A percentile compares a stretch with the other conserved stretches of the same genome.
These are phyloP conservation scores for Rhinopomastus cyanomelas DNA, from an alignment of 2,113 vertebrate species.

Conservation along the genomic window DNA sequence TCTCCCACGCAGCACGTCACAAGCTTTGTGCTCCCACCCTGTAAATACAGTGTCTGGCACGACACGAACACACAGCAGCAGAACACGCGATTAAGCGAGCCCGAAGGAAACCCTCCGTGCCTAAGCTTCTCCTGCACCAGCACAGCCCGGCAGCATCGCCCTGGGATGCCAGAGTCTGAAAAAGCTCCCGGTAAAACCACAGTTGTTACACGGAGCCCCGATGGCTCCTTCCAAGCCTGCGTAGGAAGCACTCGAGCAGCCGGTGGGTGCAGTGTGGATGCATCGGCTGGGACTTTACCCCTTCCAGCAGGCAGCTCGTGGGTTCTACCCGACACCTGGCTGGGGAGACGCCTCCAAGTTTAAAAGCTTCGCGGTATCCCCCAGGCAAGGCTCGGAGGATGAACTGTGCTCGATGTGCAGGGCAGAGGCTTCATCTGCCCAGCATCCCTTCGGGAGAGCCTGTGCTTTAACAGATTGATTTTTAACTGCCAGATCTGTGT, in stretches of 20 bases:
- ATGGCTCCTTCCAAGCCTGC: background rate
- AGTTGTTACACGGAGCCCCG: fast-evolving
- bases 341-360: background rate
- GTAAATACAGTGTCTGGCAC: fast-evolving
- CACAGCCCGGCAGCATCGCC: background rate
- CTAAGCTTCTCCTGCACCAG: background rate
- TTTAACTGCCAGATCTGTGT: background rate
- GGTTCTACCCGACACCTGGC: background rate
- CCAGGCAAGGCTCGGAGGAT: background rate
- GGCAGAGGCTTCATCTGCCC: background rate
- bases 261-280: fast-evolving
- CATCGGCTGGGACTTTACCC: fast-evolving
- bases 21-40: background rate
- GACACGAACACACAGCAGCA: background rate
- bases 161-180: fast-evolving
- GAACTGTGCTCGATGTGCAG: fast-evolving
- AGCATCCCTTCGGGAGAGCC: background rate
- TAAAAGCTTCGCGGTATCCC: fast-evolving
- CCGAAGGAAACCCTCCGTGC: background rate
- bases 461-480: fast-evolving
- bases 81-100: background rate
- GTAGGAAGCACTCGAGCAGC: fast-evolving
- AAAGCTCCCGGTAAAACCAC: background rate
- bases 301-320: background rate
- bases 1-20: background rate